phyloP scores from a whole-genome alignment of 92 coral and sea anemone species.

The Epizoanthus illoricatus region DNA sequence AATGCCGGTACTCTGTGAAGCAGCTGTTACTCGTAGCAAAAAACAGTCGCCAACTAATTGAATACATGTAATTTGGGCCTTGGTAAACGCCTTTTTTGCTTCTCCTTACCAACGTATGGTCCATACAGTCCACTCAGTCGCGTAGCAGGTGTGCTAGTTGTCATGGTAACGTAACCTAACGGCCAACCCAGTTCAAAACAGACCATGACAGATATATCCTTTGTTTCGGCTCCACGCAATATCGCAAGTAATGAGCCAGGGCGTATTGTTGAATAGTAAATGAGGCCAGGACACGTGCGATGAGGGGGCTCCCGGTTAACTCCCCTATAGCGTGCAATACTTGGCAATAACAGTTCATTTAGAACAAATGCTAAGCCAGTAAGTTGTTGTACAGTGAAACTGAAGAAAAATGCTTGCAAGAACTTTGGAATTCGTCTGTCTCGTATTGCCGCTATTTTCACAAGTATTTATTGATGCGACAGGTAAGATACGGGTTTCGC shows the following conservation, averaged over 20 bases:
- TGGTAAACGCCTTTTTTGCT: neutral
- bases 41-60: neutral
- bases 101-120: neutral
- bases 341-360: neutral
- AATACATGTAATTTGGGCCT: too few relatives aligned
- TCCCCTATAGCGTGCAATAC: neutral
- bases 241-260: constrained; percentile 31
- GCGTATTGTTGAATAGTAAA: constrained; percentile 40
- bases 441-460: neutral
- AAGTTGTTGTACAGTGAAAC: neutral
- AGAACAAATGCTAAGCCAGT: constrained; percentile 1
- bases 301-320: constrained; percentile 27
- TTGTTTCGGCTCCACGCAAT: constrained; percentile 27
- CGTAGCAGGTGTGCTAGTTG: constrained; percentile 20
- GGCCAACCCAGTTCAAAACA: constrained; percentile 1
- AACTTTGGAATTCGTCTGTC: constrained; percentile 6
- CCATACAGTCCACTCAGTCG: neutral
- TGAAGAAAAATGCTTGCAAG: constrained; percentile 4
- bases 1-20: too few relatives aligned
- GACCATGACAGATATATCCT: constrained; percentile 14
- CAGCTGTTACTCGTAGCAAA: neutral
- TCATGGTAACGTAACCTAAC: constrained; percentile 6
- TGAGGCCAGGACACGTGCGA: constrained; percentile 40
- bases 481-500: constrained; percentile 21
- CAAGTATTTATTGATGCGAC: constrained; percentile 7